Evolutionary conservation across 2,797 vertebrate species (phyloP).

Genomic region (Sebastes itinus): DNA sequence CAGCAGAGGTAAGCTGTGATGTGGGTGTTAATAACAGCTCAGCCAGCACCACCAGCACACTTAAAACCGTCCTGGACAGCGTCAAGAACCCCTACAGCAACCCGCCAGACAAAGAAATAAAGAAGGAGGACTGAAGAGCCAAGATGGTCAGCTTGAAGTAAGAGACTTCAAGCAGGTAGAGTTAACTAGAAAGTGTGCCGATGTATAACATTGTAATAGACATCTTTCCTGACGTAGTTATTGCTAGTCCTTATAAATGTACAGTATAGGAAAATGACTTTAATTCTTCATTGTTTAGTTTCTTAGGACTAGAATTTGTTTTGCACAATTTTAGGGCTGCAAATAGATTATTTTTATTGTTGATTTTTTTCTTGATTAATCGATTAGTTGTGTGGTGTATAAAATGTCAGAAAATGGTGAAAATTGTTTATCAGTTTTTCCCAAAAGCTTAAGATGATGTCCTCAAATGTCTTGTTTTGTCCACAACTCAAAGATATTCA

Average conservation of each 20-base stretch:
- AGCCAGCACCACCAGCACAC: neutral
- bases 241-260: neutral
- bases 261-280: neutral
- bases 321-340: neutral
- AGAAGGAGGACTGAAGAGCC: neutral
- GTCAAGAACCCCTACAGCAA: constrained; percentile 21
- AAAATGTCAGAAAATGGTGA: no score
- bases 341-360: no score
- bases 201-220: neutral
- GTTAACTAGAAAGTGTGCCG: neutral
- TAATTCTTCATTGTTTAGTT: neutral
- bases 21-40: rapidly evolving
- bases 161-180: neutral
- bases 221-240: neutral
- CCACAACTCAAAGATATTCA: no score
- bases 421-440: no score
- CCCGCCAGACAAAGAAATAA: rapidly evolving
- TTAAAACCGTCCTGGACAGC: neutral
- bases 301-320: neutral
- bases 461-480: no score
- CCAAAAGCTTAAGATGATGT: no score
- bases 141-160: neutral
- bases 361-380: no score
- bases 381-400: no score
- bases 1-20: rapidly evolving